phyloP scores from a whole-genome alignment of 1,140 invertebrate species.

The Trinorchestia longiramus region DNA sequence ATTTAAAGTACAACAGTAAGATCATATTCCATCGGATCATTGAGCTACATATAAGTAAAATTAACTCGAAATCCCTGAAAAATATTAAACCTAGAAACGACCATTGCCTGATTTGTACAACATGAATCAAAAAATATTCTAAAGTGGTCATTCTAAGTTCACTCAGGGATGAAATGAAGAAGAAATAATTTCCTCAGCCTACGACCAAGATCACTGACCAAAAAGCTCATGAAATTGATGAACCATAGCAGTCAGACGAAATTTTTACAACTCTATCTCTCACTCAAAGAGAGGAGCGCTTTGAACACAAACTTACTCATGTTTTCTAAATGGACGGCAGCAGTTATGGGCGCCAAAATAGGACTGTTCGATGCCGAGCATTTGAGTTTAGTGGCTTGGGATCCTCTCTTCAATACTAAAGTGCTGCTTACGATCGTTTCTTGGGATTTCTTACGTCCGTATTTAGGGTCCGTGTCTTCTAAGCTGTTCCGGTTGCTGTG shows the following conservation, averaged over 20 bases:
- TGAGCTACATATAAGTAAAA: not conserved
- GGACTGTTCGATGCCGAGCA: constrained; percentile 41
- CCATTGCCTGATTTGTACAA: not conserved
- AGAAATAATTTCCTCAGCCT: not conserved
- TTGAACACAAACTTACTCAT: constrained; percentile 37
- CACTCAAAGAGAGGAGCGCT: not conserved
- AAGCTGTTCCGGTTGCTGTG: constrained; percentile 48
- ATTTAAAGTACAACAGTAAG: not conserved
- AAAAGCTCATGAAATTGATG: not conserved
- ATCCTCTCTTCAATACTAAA: constrained; percentile 51
- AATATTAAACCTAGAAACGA: not conserved
- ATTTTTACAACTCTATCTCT: not conserved
- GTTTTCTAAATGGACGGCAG: constrained; percentile 34
- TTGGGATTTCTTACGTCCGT: constrained; percentile 48
- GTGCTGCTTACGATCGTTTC: constrained; percentile 54
- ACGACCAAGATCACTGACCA: not conserved
- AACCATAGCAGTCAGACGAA: not conserved
- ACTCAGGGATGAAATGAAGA: not conserved
- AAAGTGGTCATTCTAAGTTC: not conserved
- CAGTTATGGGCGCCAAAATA: constrained; percentile 48
- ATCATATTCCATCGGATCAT: not conserved
- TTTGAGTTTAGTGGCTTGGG: constrained; percentile 42
- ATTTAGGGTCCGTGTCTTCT: constrained; percentile 27
- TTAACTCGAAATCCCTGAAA: not conserved
- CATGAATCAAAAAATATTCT: not conserved